Conservation (phyloP, 2,113 vertebrate species). For the Xiphias gladius region DNA sequence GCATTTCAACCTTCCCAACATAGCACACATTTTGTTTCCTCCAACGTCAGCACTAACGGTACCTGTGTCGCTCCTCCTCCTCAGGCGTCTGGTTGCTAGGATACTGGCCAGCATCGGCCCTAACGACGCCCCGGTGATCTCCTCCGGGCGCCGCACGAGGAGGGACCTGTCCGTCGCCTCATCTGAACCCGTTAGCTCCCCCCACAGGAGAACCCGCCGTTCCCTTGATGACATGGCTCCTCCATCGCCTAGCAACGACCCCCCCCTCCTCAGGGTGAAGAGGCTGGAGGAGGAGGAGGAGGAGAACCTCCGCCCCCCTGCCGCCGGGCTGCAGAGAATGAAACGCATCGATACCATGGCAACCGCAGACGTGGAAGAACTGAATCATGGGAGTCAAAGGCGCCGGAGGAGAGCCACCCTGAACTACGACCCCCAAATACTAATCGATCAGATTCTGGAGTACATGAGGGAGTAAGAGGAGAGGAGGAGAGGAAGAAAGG, state of each 20-base stretch:
- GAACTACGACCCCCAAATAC: slow-evolving; percentile 78
- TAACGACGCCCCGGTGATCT: background rate
- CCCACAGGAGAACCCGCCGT: slow-evolving; percentile 77
- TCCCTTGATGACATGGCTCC: slow-evolving; percentile 76
- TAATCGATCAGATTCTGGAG: slow-evolving; percentile 81
- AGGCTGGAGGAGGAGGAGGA: slow-evolving; percentile 77
- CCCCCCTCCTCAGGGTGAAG: slow-evolving; percentile 84
- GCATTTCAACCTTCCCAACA: too few relatives aligned
- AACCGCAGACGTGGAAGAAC: slow-evolving; percentile 44
- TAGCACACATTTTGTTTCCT: too few relatives aligned
- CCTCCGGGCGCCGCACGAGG: slow-evolving; percentile 60
- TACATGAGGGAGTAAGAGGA: slow-evolving; percentile 77
- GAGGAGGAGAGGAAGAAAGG: slow-evolving; percentile 3
- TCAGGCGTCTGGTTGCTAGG: slow-evolving; percentile 80
- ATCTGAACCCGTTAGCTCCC: slow-evolving; percentile 2
- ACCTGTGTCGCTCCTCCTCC: background rate
- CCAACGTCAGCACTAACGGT: background rate
- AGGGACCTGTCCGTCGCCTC: slow-evolving; percentile 66
- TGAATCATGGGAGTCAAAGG: slow-evolving; percentile 63
- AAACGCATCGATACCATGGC: slow-evolving; percentile 78
- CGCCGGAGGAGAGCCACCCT: slow-evolving; percentile 68
- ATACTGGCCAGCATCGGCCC: slow-evolving; percentile 76
- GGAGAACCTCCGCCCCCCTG: slow-evolving; percentile 30
- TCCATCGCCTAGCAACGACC: slow-evolving; percentile 58
- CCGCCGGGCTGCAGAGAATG: slow-evolving; percentile 78